phyloP scores from a whole-genome alignment of 2,113 vertebrate genomes.

The Himantopus leucocephalus region DNA sequence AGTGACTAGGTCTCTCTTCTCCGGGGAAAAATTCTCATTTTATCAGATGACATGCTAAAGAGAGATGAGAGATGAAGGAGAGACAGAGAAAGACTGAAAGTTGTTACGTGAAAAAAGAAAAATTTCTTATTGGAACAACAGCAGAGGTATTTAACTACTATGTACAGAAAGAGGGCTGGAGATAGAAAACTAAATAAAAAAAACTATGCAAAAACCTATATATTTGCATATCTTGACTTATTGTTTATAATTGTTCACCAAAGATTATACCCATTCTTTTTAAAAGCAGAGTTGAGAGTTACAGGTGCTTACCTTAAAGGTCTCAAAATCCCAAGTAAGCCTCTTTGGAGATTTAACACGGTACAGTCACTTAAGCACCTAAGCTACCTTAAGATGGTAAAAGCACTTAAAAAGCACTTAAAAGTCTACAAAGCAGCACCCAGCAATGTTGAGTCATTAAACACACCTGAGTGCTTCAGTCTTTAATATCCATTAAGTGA shows the following conservation, averaged over 20 bases:
- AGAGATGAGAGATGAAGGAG: background rate
- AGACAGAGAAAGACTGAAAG: background rate
- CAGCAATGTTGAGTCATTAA: background rate
- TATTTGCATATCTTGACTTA: background rate
- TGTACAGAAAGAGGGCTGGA: background rate
- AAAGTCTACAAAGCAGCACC: background rate
- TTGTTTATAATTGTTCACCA: background rate
- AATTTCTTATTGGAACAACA: background rate
- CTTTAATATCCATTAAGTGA: background rate
- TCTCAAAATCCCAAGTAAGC: slow-evolving; percentile 13
- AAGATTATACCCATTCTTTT: background rate
- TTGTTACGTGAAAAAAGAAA: background rate
- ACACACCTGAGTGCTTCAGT: background rate
- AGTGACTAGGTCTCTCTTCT: background rate
- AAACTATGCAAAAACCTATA: background rate
- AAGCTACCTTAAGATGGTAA: slow-evolving; percentile 8
- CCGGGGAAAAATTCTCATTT: background rate
- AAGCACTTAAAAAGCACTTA: slow-evolving; percentile 27
- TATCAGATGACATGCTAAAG: background rate
- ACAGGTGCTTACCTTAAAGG: background rate
- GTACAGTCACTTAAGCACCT: background rate
- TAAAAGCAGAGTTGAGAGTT: background rate
- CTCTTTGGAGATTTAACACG: background rate
- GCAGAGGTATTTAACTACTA: background rate
- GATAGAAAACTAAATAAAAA: background rate